Percentiles rank a stretch among this genome's conserved stretches.
phyloP scores from a whole-genome alignment of 2,888 invertebrate genomes.

The Nycteola revayana region DNA sequence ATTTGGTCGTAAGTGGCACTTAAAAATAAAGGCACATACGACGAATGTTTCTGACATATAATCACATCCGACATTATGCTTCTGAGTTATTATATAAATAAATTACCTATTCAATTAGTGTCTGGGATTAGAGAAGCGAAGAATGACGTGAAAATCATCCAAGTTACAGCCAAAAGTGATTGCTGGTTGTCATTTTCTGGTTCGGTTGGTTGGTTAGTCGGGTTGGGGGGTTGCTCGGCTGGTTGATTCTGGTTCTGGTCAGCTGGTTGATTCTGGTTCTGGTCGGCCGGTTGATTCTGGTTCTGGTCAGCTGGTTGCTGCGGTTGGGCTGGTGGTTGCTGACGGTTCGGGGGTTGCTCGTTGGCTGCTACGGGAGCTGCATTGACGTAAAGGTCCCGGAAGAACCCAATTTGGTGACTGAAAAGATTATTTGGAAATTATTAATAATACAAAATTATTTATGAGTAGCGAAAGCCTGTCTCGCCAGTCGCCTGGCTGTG shows the following conservation, averaged over 20 bases:
- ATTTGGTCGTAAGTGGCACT: too few relatives aligned
- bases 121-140: constrained; percentile 97
- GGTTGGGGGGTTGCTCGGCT: constrained; percentile 17
- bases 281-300: constrained; percentile 6
- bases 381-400: constrained; percentile 82
- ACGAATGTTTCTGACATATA: too few relatives aligned
- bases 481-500: too few relatives aligned
- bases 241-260: constrained; percentile 6
- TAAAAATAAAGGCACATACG: too few relatives aligned
- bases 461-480: too few relatives aligned
- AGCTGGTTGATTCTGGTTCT: neutral
- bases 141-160: constrained; percentile 96
- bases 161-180: constrained; percentile 86
- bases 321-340: constrained; percentile 12
- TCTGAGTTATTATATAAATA: neutral
- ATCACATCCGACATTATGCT: too few relatives aligned
- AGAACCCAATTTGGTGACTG: constrained; percentile 89
- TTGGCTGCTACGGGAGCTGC: constrained; percentile 26
- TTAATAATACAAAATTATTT: too few relatives aligned
- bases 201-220: constrained; percentile 38
- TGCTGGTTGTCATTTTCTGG: constrained; percentile 44
- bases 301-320: constrained; percentile 18
- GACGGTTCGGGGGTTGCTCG: constrained; percentile 16
- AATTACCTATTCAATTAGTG: constrained; percentile 73
- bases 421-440: too few relatives aligned